Evolutionary conservation across 2,113 vertebrate genomes (phyloP).

Genomic region (Paradisaea rubra): DNA sequence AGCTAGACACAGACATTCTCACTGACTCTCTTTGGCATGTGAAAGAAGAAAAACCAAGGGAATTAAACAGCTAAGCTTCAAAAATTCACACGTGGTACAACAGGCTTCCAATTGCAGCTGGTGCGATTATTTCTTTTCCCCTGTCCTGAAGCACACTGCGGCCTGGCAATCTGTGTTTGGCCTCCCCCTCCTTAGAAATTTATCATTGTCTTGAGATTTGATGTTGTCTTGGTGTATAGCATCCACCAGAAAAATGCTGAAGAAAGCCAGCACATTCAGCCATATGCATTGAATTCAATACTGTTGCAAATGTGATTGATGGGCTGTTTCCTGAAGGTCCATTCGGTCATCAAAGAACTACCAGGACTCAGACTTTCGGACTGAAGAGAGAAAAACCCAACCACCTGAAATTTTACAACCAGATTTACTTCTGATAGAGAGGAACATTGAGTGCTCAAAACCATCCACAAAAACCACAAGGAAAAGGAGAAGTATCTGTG

Average conservation of each 20-base stretch:
- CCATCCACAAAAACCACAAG: neutral
- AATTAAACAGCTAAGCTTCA: neutral
- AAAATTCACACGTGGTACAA: neutral
- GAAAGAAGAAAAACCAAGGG: neutral
- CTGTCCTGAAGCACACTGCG: neutral
- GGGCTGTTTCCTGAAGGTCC: neutral
- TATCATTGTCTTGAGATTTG: neutral
- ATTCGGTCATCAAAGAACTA: fast-evolving
- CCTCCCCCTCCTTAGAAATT: neutral
- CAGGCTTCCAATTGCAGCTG: neutral
- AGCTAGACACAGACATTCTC: neutral
- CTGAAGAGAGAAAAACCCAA: neutral
- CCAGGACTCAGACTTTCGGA: fast-evolving
- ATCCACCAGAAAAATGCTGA: neutral
- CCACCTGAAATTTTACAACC: neutral
- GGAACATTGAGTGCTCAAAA: neutral
- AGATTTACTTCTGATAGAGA: neutral
- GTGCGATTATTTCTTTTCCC: neutral
- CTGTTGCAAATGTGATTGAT: neutral
- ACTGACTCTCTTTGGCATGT: neutral
- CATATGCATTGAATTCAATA: neutral
- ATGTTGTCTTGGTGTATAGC: neutral
- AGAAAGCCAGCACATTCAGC: neutral
- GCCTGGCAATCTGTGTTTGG: neutral
- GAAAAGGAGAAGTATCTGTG: slow-evolving; percentile 1